A percentile compares a stretch with the other conserved stretches of the same genome.
These are phyloP conservation scores for Halcyon malimbica DNA, from an alignment of 2,113 vertebrate genomes.

Conservation along the genomic window DNA sequence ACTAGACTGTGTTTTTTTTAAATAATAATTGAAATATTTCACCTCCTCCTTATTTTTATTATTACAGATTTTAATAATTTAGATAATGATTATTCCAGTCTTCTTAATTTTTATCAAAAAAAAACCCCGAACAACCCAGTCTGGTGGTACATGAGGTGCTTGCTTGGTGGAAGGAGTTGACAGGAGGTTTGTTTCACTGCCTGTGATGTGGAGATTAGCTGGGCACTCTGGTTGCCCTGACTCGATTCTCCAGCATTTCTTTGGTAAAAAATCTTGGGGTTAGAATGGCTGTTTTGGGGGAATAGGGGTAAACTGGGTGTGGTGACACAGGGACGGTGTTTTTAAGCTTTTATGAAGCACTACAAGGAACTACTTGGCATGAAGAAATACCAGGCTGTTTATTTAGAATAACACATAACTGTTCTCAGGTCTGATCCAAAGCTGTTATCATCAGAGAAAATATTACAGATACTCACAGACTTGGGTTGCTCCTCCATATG, in stretches of 20 bases:
- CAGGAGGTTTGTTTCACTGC: slow-evolving; percentile 47
- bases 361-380: not conserved
- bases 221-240: slow-evolving; percentile 42
- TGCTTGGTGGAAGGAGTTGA: not conserved
- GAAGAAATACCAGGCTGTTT: not conserved
- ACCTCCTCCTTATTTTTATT: not conserved
- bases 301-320: not conserved
- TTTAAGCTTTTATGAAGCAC: not conserved
- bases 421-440: not conserved
- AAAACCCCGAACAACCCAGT: not conserved
- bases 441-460: not conserved
- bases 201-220: slow-evolving; percentile 51
- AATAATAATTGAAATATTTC: not conserved
- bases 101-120: not conserved
- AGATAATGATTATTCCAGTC: not conserved
- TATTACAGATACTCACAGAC: not conserved
- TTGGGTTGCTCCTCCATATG: not conserved
- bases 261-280: not conserved
- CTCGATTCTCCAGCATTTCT: not conserved
- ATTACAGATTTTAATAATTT: not conserved
- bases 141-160: slow-evolving; percentile 13
- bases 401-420: not conserved
- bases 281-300: not conserved
- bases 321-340: not conserved
- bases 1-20: not conserved